Evolutionary conservation across 53 echinoderm and acorn worm species (phyloP).

Genomic region (Mesocentrotus franciscanus): DNA sequence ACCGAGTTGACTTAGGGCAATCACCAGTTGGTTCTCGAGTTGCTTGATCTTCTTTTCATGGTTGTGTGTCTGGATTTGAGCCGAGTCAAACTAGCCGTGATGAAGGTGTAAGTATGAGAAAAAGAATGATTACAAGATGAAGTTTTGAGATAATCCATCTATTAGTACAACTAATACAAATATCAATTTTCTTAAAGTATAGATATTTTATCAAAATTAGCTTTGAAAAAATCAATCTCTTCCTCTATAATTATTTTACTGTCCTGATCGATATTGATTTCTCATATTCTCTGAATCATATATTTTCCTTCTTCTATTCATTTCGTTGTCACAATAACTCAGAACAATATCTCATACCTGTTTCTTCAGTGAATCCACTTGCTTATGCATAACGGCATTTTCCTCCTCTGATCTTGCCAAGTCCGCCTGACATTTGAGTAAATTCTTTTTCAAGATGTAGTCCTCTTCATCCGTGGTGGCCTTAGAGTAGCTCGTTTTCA

Average conservation of each 20-base stretch:
- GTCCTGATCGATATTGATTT: too few species aligned
- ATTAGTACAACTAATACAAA: too few species aligned
- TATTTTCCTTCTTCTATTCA: too few species aligned
- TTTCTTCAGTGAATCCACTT: conserved; percentile 36
- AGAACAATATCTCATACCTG: neutral
- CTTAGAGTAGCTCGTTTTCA: conserved; percentile 10
- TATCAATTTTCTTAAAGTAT: too few species aligned
- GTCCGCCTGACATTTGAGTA: conserved; percentile 82
- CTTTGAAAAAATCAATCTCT: too few species aligned
- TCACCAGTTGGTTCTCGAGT: conserved; percentile 81
- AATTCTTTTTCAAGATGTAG: conserved; percentile 89
- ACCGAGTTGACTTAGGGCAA: conserved; percentile 79
- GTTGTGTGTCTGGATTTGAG: conserved; percentile 67
- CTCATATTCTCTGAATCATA: too few species aligned
- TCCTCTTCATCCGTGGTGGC: conserved; percentile 78
- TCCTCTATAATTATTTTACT: neutral
- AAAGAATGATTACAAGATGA: neutral
- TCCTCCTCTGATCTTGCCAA: conserved; percentile 73
- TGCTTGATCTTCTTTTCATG: conserved; percentile 88
- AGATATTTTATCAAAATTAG: too few species aligned
- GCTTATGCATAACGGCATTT: conserved; percentile 6
- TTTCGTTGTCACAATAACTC: too few species aligned
- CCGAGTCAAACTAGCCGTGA: neutral
- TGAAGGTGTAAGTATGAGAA: neutral
- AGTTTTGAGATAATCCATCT: neutral